Evolutionary conservation across 2,113 vertebrate species (phyloP), one percentile per base, ranked within the genome.

Genomic region (Entelurus aequoreus): DNA sequence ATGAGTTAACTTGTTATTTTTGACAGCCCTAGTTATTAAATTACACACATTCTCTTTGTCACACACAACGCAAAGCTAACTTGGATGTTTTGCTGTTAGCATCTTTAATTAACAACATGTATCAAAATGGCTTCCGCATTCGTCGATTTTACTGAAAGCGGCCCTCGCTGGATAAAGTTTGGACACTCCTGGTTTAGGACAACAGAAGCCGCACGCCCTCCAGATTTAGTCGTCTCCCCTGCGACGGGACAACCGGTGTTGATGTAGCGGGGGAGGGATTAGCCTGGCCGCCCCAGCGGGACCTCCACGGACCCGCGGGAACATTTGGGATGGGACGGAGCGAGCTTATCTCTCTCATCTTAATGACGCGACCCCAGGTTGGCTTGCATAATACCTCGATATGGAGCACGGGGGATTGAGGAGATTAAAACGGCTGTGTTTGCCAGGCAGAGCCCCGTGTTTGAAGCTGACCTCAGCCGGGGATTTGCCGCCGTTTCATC

Each of bases 311-410:
- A 67, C 68, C 68, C 63, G 55, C 21, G 54, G 70, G 71, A 85
- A 72, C 78, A 85, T 85, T 84, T 79, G 79, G 73, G 73, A 79
- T 74, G 73, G 63, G 70, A 66, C 36, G 38, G 81, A 65, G 75
- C 54, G 14, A 65, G 83, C 78, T 84, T 79, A 87, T 87, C 82
- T 60, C 70, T 14, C 68, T 71, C 73, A 82, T 88, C 82, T 86
- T 87, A 83, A 87, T 88, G 77, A 85, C 82, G 66, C 82, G 83
- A 87, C 81, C 84, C 42, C 55, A 72, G 85, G 85, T 84, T 80
- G 70, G 75, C 75, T 84, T 78, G 75, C 78, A 84, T 85, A 84
- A 86, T 79, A 80, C 76, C 71, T 77, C 66, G 68, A 81, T 79
- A 77, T 76, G 73, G 78, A 85, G 75, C 73, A 71, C 67, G 78